Evolutionary conservation across 2,797 vertebrate species (phyloP).

Genomic region (Melanitta fusca): DNA sequence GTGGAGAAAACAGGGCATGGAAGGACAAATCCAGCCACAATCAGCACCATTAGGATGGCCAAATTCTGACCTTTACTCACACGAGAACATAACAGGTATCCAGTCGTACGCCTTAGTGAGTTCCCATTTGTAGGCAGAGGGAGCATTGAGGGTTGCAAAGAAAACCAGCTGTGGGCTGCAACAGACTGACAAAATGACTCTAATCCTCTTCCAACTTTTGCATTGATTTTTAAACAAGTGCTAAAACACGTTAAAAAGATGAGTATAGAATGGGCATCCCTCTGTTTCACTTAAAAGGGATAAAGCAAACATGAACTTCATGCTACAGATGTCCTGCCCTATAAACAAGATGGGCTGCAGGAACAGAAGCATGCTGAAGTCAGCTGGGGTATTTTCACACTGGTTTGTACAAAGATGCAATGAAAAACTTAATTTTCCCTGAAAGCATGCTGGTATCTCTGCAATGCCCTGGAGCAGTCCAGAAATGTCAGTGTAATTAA

Average conservation of each 20-base stretch:
- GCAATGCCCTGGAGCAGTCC: not conserved
- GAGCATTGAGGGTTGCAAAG: conserved; percentile 23
- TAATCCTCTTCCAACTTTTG: not conserved
- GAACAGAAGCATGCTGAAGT: not conserved
- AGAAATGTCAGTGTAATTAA: not conserved
- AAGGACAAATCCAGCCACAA: not conserved
- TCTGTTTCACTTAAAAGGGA: not conserved
- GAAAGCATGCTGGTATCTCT: not conserved
- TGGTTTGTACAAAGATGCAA: not conserved
- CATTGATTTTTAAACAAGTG: not conserved
- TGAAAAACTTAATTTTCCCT: not conserved
- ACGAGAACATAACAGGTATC: not conserved
- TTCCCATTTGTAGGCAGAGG: not conserved
- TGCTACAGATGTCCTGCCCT: not conserved
- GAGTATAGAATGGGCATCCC: not conserved
- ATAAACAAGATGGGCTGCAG: not conserved
- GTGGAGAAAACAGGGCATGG: not conserved
- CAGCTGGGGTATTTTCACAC: not conserved
- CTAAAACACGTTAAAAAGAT: not conserved
- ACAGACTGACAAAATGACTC: not conserved
- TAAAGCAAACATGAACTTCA: not conserved
- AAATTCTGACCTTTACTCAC: not conserved
- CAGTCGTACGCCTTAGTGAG: not conserved
- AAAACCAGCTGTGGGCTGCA: conserved; percentile 25
- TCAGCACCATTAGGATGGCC: not conserved